Percentiles rank a stretch among this genome's conserved stretches.
Evolutionary conservation across 2,888 invertebrate species (phyloP).

Genomic region (Tineola bisselliella): DNA sequence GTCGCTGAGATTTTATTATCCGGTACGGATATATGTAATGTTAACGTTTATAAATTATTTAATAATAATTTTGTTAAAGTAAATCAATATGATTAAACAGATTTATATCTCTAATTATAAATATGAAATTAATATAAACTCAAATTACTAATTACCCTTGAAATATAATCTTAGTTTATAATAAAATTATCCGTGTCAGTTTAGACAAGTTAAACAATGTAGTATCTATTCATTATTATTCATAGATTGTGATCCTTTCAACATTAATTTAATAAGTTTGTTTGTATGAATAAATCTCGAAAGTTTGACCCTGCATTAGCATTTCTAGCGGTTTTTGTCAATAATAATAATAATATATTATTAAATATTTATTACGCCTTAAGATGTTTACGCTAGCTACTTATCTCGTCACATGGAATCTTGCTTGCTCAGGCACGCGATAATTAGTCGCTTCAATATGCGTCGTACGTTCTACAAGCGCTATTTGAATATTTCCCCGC

Average conservation of each 20-base stretch:
- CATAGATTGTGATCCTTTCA: not conserved
- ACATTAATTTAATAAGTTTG: not conserved
- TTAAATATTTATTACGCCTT: not conserved
- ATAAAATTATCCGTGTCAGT: not conserved
- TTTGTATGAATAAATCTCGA: not conserved
- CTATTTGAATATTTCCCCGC: constrained; percentile 42
- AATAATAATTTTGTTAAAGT: not conserved
- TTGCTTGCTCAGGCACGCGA: constrained; percentile 18
- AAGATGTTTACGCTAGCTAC: not conserved
- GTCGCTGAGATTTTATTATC: constrained; percentile 5
- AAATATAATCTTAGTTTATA: not conserved
- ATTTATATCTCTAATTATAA: not conserved
- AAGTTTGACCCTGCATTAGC: not conserved
- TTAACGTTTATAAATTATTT: not conserved
- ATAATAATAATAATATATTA: not conserved
- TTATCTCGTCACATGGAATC: not conserved
- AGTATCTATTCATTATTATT: not conserved
- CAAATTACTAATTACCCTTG: not conserved
- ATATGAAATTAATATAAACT: not conserved
- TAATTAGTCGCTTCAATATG: constrained; percentile 44
- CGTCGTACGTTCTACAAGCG: constrained; percentile 26
- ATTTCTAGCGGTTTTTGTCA: not conserved
- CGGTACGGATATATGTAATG: not conserved
- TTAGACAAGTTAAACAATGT: not conserved
- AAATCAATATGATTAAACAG: not conserved